Evolutionary conservation across 1,140 invertebrate species (phyloP).

Genomic region (Drosophila kohkoa): DNA sequence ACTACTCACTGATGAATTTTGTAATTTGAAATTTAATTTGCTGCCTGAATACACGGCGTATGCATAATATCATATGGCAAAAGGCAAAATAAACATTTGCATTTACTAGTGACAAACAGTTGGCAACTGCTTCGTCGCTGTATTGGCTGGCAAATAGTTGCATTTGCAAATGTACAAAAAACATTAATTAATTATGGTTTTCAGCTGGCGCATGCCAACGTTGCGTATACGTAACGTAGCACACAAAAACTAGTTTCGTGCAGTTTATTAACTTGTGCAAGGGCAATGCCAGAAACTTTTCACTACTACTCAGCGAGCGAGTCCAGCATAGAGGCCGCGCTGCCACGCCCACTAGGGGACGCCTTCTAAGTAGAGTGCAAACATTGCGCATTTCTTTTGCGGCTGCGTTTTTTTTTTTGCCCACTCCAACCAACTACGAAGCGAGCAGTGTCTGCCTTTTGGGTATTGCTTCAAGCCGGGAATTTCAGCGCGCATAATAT

Average conservation of each 20-base stretch:
- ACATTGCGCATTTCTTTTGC: slow-evolving; percentile 76
- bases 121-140: not conserved
- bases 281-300: slow-evolving; percentile 44
- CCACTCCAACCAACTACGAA: not conserved
- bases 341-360: slow-evolving; percentile 42
- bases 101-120: slow-evolving; percentile 5
- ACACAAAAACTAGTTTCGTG: slow-evolving; percentile 32
- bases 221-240: slow-evolving; percentile 40
- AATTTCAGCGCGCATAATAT: slow-evolving; percentile 80
- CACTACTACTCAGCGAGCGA: slow-evolving; percentile 21
- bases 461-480: slow-evolving; percentile 58
- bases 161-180: slow-evolving; percentile 56
- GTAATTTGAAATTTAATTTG: slow-evolving; percentile 43
- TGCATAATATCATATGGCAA: slow-evolving; percentile 48
- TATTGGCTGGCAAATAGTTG: slow-evolving; percentile 43
- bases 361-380: slow-evolving; percentile 50
- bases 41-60: slow-evolving; percentile 43
- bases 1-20: slow-evolving; percentile 16
- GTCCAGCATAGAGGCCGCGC: slow-evolving; percentile 23
- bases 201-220: slow-evolving; percentile 8
- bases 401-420: slow-evolving; percentile 58
- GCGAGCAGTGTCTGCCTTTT: slow-evolving; percentile 4
- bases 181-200: slow-evolving; percentile 71
- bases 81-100: slow-evolving; percentile 57
- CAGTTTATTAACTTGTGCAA: slow-evolving; percentile 49